Base-by-base conservation (phyloP, 2,113 vertebrate species). In the Zeus faber region DNA sequence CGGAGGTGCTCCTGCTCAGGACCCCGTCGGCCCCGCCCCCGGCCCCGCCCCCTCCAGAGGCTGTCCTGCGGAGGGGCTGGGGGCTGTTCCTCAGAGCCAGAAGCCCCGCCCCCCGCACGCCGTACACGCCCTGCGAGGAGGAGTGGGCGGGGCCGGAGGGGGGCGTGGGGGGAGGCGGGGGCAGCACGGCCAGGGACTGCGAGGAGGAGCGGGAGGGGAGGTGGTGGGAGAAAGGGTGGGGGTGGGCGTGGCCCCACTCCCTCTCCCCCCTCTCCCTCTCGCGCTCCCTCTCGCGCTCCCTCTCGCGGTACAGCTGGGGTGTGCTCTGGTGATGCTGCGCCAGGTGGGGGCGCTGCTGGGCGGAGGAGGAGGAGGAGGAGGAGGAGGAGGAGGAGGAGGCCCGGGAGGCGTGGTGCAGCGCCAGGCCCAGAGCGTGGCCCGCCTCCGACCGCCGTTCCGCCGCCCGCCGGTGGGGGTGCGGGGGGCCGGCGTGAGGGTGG, bases 41-140 rank as follows among this genome's bases (percentile, higher is more conserved):
- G 72, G 89, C 64, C 70, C 92, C 89, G 0, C 92, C 91, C 23
- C 93, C 93, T 0, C 93, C 93, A 0, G 93, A 94, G 6, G 93
- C 93, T 67, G 93, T 94, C 77, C 93, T 91, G 67, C 93, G 88
- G 47, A 95, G 77, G 3, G 93, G 93, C 78, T 96, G 93, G 57
- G 94, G 93, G 88, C 93, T 95, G 79, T 95, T 95, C 51, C 94
- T 91, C 76, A 95, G 86, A 24, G 91, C 90, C 81, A 93, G 89
- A 57, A 93, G 74, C 82, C 20, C 87, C 23, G 77, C 71, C 69
- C 81, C 21, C 87, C 23, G 60, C 81, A n/a, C 85, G 9, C 66
- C 87, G 56, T 88, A 89, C 20, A 91, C 75, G 65, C 87, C 87
- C 61, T 89, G 87, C 0, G 86, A 85, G 11, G 87, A 88, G 51